A percentile compares a stretch with the other conserved stretches of the same genome.
Conservation (phyloP, 64 coral and sea anemone species). For the Platygyra sinensis region DNA sequence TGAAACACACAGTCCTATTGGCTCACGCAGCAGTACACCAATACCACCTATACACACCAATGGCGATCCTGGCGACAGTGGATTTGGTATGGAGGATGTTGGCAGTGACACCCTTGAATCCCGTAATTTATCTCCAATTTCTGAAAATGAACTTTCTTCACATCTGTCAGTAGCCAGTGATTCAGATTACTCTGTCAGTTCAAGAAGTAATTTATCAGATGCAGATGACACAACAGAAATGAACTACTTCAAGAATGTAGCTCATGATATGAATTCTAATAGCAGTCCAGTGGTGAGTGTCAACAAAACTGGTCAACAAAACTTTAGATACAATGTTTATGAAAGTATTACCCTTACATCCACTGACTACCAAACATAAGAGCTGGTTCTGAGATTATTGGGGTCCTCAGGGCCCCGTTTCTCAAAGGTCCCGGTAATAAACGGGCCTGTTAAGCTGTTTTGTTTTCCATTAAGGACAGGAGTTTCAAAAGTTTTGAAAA, state of each 20-base stretch:
- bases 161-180: slow-evolving; percentile 44
- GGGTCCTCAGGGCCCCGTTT: too few species aligned
- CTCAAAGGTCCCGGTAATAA: too few species aligned
- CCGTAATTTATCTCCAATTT: slow-evolving; percentile 35
- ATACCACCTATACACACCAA: neutral
- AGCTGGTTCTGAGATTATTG: too few species aligned
- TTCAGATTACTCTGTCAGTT: slow-evolving; percentile 36
- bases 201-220: slow-evolving; percentile 55
- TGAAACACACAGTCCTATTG: slow-evolving; percentile 49
- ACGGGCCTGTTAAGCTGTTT: too few species aligned
- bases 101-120: slow-evolving; percentile 48
- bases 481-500: too few species aligned
- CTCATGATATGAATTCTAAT: slow-evolving; percentile 21
- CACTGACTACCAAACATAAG: too few species aligned
- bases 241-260: slow-evolving; percentile 77
- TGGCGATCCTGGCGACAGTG: slow-evolving; percentile 63
- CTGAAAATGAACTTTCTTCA: slow-evolving; percentile 11
- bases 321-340: too few species aligned
- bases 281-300: slow-evolving; percentile 27
- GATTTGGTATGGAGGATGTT: slow-evolving; percentile 78
- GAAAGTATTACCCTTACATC: too few species aligned
- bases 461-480: too few species aligned
- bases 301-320: too few species aligned
- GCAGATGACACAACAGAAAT: slow-evolving; percentile 79
- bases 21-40: slow-evolving; percentile 46